Conservation (phyloP, 2,113 vertebrate species). For the Lanius ludovicianus region DNA sequence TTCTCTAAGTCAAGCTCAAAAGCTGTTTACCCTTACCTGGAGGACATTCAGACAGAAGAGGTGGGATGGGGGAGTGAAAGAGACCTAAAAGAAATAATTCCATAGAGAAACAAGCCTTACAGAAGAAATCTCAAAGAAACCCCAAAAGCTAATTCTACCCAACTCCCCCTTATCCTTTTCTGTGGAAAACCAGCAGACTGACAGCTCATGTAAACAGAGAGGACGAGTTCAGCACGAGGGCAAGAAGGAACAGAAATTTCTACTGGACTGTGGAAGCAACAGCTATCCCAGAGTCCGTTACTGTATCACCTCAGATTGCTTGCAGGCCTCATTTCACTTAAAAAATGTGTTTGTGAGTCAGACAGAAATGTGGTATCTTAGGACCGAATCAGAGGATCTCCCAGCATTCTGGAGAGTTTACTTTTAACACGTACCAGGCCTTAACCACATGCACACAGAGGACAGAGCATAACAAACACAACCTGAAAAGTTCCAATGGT, state of each 20-base stretch:
- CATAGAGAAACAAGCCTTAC: not conserved
- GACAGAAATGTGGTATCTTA: not conserved
- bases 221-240: fast-evolving
- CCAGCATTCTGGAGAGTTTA: not conserved
- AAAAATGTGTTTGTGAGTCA: not conserved
- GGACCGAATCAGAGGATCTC: not conserved
- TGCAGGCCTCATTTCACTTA: not conserved
- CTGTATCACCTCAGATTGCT: not conserved
- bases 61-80: not conserved
- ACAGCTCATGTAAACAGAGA: not conserved
- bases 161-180: not conserved
- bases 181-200: not conserved
- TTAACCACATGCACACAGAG: not conserved
- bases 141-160: not conserved
- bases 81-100: not conserved
- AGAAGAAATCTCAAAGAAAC: not conserved
- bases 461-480: not conserved
- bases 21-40: not conserved
- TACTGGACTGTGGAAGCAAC: not conserved
- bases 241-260: not conserved
- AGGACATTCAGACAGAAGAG: not conserved
- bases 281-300: not conserved
- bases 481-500: slow-evolving; percentile 42
- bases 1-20: not conserved
- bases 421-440: not conserved